Base-by-base conservation (phyloP, 30 jellyfish, hydroid and myxozoan species). In the Morbakka virulenta region DNA sequence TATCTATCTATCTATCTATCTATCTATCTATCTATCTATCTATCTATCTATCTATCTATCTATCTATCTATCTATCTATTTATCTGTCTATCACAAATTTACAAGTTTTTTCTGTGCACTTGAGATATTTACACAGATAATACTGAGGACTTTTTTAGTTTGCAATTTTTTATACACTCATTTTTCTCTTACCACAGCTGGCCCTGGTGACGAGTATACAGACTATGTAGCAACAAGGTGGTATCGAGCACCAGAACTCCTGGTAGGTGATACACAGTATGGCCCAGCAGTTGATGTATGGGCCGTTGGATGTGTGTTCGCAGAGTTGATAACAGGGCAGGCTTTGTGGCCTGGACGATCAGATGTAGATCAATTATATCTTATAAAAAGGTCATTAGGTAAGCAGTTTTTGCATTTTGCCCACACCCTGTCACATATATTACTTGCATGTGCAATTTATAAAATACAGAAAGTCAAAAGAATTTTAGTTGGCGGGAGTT, bases 241-340 rank as follows among this genome's bases (percentile, higher is more conserved):
- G 97, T 88, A 88, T 51, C 74, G 97, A 22, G 89, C 97, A 9
- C 97, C 97, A 0, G 97, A 88, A 65, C 28, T 88, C 62, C 84
- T 91, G 23, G 98, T 91, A 29, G 98, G 98, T 1, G 98, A 91
- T 35, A 83, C 94, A 0, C 98, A 91, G 35, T 91, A 91, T 73
- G 98, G 98, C 30, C 87, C 98, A 12, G 92, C 98, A n/a, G 98
- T 91, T 29, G 98, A 91, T 67, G 98, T 91, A 20, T 91, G 98
- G 98, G 96, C 98, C 25, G 79, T 91, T 30, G 98, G 98, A 1
- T 91, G 98, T 67, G 96, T 91, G 14, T 91, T 84, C 51, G 95
- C 96, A 6, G 98, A 91, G 49, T 47, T 91, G 36, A 63, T 91
- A 17, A 77, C 95, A 48, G 98, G 98, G 20, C 96, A 91, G 36